These are phyloP conservation scores for Harpalus rubripes DNA, from an alignment of 2,888 invertebrate species.

Conservation along the genomic window DNA sequence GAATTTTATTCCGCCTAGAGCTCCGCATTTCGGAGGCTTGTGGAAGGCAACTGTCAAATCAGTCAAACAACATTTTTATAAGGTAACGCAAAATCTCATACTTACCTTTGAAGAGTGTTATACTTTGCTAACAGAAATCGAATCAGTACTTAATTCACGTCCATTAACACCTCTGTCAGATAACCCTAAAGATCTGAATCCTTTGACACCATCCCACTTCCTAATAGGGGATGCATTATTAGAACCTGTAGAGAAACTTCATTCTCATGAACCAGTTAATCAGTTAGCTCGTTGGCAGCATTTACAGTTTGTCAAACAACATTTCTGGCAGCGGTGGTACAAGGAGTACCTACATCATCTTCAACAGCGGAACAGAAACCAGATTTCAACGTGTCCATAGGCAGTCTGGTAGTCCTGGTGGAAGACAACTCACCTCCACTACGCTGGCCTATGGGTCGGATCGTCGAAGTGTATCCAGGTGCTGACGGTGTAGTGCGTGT, in stretches of 20 bases:
- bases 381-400: too few species aligned
- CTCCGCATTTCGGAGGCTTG: constrained; percentile 69
- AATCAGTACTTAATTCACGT: constrained; percentile 5
- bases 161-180: constrained; percentile 25
- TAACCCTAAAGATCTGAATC: constrained; percentile 53
- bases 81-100: not conserved
- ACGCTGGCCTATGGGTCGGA: not conserved
- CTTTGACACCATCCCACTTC: constrained; percentile 17
- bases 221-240: constrained; percentile 1
- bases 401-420: too few species aligned
- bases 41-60: constrained; percentile 69
- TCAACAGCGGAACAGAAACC: too few species aligned
- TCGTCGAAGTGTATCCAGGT: not conserved
- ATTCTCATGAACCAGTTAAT: not conserved
- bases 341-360: constrained; percentile 10
- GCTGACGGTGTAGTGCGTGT: not conserved
- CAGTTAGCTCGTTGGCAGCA: not conserved
- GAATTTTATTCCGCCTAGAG: constrained; percentile 69
- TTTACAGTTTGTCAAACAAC: not conserved
- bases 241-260: not conserved
- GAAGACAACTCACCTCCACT: too few species aligned
- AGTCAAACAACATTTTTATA: too few species aligned
- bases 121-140: not conserved
- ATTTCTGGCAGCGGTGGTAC: constrained; percentile 31
- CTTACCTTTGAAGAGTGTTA: not conserved